phyloP scores from a whole-genome alignment of 2,113 vertebrate genomes.

The Eleginops maclovinus region DNA sequence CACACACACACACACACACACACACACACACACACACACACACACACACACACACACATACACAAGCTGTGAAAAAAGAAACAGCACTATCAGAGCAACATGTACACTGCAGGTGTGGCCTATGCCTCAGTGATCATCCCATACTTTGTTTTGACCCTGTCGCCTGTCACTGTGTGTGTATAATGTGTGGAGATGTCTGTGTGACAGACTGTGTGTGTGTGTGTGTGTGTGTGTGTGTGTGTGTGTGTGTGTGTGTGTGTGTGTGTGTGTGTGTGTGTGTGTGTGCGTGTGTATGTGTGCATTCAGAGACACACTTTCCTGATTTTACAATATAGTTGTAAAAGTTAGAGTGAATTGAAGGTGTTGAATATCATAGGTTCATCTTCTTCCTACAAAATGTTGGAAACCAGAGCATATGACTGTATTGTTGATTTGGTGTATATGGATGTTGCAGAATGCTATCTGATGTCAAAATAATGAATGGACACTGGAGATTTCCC shows the following conservation, averaged over 20 bases:
- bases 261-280: slow-evolving; percentile 46
- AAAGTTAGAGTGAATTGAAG: neutral
- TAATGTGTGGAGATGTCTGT: slow-evolving; percentile 51
- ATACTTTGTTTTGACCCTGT: slow-evolving; percentile 68
- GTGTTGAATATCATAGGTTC: neutral
- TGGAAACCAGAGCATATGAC: neutral
- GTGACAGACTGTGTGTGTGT: slow-evolving; percentile 8
- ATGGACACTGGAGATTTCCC: neutral
- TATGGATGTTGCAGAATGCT: neutral
- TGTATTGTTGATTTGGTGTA: neutral
- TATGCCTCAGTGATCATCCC: slow-evolving; percentile 72
- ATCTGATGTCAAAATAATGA: neutral
- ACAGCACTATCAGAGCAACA: slow-evolving; percentile 70
- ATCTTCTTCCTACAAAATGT: neutral
- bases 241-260: slow-evolving; percentile 6
- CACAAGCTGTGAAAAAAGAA: slow-evolving; percentile 47
- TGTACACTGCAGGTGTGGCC: slow-evolving; percentile 64
- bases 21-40: slow-evolving; percentile 36
- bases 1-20: slow-evolving; percentile 48
- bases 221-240: slow-evolving; percentile 24
- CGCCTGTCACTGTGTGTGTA: slow-evolving; percentile 57
- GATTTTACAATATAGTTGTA: neutral
- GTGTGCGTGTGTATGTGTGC: slow-evolving; percentile 9
- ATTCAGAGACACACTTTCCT: slow-evolving; percentile 9
- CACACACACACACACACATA: slow-evolving; percentile 38